phyloP scores from a whole-genome alignment of 1,140 invertebrate genomes.

The Meteorus sp. region DNA sequence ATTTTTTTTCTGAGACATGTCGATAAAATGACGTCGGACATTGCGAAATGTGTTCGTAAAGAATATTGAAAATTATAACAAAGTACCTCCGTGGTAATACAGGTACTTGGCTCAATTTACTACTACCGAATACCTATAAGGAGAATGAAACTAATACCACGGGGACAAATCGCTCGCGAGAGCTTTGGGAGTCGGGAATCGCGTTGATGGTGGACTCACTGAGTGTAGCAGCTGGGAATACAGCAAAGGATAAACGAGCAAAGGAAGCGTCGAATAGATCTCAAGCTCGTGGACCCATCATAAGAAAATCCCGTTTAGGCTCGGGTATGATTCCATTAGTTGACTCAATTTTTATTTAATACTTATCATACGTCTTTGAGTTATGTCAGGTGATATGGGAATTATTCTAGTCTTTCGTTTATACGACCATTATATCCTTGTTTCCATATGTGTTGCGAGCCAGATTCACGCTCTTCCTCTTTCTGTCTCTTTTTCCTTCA shows the following conservation, averaged over 20 bases:
- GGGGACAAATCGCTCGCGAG: constrained; percentile 44
- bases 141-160: constrained; percentile 45
- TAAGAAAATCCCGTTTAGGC: constrained; percentile 45
- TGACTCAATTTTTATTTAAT: constrained; percentile 20
- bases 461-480: not conserved
- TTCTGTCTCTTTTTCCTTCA: not conserved
- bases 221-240: constrained; percentile 78
- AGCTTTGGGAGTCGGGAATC: constrained; percentile 58
- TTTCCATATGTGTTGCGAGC: not conserved
- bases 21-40: not conserved
- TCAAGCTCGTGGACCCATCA: constrained; percentile 46
- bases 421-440: not conserved
- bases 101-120: constrained; percentile 51
- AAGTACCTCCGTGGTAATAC: constrained; percentile 23
- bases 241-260: constrained; percentile 79
- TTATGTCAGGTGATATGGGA: not conserved
- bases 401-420: not conserved
- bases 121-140: constrained; percentile 49
- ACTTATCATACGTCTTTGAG: not conserved
- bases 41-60: not conserved
- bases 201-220: constrained; percentile 64
- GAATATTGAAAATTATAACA: constrained; percentile 10
- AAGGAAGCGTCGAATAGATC: constrained; percentile 72
- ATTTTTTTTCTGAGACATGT: not conserved
- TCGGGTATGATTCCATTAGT: constrained; percentile 37